These are phyloP conservation scores for Leptopterna dolabrata DNA, from an alignment of 2,888 invertebrate species.

Conservation along the genomic window DNA sequence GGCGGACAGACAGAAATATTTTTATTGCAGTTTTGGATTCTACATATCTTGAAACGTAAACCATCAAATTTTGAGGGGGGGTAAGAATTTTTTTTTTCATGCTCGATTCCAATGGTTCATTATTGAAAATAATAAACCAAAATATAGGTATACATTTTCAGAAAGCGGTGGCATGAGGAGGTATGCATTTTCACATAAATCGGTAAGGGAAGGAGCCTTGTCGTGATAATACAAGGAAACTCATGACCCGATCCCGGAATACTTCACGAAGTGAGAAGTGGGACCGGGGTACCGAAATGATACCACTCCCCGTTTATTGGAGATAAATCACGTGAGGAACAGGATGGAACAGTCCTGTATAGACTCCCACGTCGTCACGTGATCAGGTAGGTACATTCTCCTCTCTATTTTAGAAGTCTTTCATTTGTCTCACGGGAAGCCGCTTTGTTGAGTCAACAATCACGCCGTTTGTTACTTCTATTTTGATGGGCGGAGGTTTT, in stretches of 20 bases:
- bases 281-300: not conserved
- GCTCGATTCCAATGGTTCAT: too few species aligned
- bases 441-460: constrained; percentile 11
- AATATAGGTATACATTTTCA: too few species aligned
- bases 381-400: not conserved
- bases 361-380: constrained; percentile 11
- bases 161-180: too few species aligned
- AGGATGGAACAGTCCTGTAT: not conserved
- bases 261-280: not conserved
- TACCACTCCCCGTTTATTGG: not conserved
- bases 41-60: too few species aligned
- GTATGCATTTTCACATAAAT: not conserved
- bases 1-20: too few species aligned
- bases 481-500: not conserved
- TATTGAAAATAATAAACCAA: too few species aligned
- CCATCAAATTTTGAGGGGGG: too few species aligned
- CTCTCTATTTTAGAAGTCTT: constrained; percentile 6
- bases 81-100: too few species aligned
- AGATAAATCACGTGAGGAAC: constrained; percentile 11
- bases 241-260: not conserved
- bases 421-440: constrained; percentile 3
- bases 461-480: constrained; percentile 11
- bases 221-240: not conserved
- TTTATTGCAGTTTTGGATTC: too few species aligned
- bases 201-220: not conserved